These are phyloP conservation scores for Meteorus cinctellus DNA, from an alignment of 2,888 invertebrate genomes.

Conservation along the genomic window DNA sequence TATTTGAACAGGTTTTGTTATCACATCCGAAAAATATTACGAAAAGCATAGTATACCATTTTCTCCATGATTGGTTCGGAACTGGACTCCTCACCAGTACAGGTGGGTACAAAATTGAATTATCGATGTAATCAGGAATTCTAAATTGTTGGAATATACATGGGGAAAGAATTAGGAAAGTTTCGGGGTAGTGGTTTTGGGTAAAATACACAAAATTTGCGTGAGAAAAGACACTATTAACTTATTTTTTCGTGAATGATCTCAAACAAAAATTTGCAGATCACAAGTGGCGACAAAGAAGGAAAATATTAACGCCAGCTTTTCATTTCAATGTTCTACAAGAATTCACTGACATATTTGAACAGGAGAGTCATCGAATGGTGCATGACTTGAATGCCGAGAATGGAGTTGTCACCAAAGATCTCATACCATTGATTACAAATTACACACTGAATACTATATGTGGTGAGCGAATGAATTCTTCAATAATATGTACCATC, in stretches of 20 bases:
- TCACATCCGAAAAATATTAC: constrained; percentile 65
- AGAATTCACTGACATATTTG: constrained; percentile 70
- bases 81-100: constrained; percentile 72
- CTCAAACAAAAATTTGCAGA: constrained; percentile 62
- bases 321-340: constrained; percentile 80
- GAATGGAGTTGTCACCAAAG: constrained; percentile 60
- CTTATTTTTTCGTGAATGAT: too few relatives aligned
- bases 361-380: constrained; percentile 72
- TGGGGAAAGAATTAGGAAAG: too few relatives aligned
- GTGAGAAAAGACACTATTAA: too few relatives aligned
- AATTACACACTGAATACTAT: constrained; percentile 80
- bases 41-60: constrained; percentile 69
- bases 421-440: constrained; percentile 77
- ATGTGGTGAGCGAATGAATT: constrained; percentile 75
- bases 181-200: too few relatives aligned
- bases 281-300: constrained; percentile 77
- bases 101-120: constrained; percentile 57
- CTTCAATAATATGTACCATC: too few relatives aligned
- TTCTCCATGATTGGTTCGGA: constrained; percentile 73
- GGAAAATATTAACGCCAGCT: constrained; percentile 79
- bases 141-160: too few relatives aligned
- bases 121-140: neutral
- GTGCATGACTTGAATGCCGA: constrained; percentile 61
- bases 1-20: constrained; percentile 60
- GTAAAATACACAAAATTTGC: too few relatives aligned